These are phyloP conservation scores for Hystrix cristata DNA, from an alignment of 2,113 vertebrate species.

Conservation along the genomic window DNA sequence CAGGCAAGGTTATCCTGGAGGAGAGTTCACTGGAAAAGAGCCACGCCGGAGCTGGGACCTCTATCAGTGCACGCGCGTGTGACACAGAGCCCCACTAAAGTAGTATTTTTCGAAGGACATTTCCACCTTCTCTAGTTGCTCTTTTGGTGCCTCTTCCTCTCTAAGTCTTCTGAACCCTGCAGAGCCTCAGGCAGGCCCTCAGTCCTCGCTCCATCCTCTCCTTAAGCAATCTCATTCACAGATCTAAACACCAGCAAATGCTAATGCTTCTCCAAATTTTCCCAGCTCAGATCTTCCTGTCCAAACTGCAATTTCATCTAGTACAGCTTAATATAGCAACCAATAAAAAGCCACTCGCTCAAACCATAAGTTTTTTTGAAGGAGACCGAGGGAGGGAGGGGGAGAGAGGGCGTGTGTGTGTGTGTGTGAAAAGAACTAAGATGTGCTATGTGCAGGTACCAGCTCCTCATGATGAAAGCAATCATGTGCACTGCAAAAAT, in stretches of 20 bases:
- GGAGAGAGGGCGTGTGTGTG: no score
- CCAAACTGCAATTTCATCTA: constrained; percentile 63
- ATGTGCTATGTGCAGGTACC: neutral
- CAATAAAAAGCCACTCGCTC: constrained; percentile 27
- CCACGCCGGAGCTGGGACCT: neutral
- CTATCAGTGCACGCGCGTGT: fast-evolving
- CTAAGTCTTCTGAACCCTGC: neutral
- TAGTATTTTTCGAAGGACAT: neutral
- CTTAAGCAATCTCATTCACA: constrained; percentile 21
- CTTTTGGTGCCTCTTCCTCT: neutral
- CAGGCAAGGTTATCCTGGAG: constrained; percentile 29
- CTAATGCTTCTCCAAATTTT: constrained; percentile 50
- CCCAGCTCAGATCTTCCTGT: constrained; percentile 56
- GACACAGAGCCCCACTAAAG: neutral
- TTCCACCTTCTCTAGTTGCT: neutral
- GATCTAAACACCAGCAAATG: constrained; percentile 46
- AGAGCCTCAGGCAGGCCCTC: constrained; percentile 19
- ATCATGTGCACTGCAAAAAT: neutral
- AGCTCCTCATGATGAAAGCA: neutral
- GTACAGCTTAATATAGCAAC: constrained; percentile 69
- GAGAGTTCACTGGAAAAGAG: neutral
- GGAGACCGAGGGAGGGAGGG: neutral
- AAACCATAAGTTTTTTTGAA: neutral
- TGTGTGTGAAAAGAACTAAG: neutral
- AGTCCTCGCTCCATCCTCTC: neutral